These are phyloP conservation scores for Brachycybe producta DNA, from an alignment of 2,888 invertebrate species.

Conservation along the genomic window DNA sequence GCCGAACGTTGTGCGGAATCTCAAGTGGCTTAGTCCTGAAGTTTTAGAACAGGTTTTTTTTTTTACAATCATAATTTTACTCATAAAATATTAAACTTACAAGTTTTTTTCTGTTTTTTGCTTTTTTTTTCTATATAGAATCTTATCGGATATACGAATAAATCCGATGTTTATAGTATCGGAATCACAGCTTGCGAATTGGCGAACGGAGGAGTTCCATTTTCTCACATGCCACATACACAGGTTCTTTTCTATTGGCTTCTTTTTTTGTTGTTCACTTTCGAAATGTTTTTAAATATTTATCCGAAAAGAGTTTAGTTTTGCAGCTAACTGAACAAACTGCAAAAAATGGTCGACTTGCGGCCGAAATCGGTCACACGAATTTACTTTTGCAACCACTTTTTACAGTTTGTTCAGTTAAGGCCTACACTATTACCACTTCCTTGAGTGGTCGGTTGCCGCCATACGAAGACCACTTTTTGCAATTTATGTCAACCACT, in stretches of 20 bases:
- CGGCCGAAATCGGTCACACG: too few species aligned
- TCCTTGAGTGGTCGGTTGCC: too few species aligned
- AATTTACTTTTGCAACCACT: too few species aligned
- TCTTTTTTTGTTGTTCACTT: too few species aligned
- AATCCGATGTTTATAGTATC: conserved; percentile 80
- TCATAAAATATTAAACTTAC: background rate
- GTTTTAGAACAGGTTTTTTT: conserved; percentile 59
- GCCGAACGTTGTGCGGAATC: conserved; percentile 49
- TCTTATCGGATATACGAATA: conserved; percentile 71
- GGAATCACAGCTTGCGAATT: conserved; percentile 78
- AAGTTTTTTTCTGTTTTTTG: background rate
- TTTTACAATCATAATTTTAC: background rate
- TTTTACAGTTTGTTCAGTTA: too few species aligned
- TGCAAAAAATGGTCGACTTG: too few species aligned
- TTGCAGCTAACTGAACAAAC: background rate
- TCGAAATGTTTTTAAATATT: too few species aligned
- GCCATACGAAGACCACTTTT: too few species aligned
- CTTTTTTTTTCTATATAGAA: conserved; percentile 41
- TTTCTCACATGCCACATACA: conserved; percentile 69
- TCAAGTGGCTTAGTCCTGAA: conserved; percentile 89
- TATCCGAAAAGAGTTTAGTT: too few species aligned
- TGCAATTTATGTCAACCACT: too few species aligned
- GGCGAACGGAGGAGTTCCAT: conserved; percentile 79
- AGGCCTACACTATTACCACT: too few species aligned
- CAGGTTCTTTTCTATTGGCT: too few species aligned